A percentile compares a stretch with the other conserved stretches of the same genome.
Evolutionary conservation across 23 tunicate species (phyloP).

Genomic region (Phallusia fumigata): DNA sequence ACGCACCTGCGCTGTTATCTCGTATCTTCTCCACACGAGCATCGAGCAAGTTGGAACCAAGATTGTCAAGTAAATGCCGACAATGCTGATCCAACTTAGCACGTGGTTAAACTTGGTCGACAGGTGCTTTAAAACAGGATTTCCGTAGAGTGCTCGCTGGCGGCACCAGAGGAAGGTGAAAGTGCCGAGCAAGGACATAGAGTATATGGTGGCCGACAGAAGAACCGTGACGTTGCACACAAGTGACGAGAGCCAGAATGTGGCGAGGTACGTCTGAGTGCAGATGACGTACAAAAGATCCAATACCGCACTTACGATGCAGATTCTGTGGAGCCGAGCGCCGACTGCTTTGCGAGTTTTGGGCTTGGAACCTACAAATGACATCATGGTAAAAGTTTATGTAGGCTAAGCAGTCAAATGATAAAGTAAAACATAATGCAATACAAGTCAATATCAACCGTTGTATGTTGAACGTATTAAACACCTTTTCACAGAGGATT

Average conservation of each 20-base stretch:
- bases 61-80: background rate
- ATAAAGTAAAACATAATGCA: no score
- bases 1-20: background rate
- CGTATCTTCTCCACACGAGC: constrained; percentile 6
- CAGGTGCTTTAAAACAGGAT: constrained; percentile 1
- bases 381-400: no score
- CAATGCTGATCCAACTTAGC: constrained; percentile 6
- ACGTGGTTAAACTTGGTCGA: background rate
- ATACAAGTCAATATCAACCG: no score
- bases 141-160: constrained; percentile 3
- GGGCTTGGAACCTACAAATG: background rate
- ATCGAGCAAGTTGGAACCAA: background rate
- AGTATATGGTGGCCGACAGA: background rate
- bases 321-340: background rate
- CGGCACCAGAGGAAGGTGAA: background rate
- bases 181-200: background rate
- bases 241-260: background rate
- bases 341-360: background rate
- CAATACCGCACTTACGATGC: background rate
- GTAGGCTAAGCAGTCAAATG: no score
- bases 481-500: no score
- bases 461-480: no score
- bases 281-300: background rate
- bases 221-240: background rate
- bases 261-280: background rate